Evolutionary conservation across 2,113 vertebrate species (phyloP).

Genomic region (Loxodonta africana): DNA sequence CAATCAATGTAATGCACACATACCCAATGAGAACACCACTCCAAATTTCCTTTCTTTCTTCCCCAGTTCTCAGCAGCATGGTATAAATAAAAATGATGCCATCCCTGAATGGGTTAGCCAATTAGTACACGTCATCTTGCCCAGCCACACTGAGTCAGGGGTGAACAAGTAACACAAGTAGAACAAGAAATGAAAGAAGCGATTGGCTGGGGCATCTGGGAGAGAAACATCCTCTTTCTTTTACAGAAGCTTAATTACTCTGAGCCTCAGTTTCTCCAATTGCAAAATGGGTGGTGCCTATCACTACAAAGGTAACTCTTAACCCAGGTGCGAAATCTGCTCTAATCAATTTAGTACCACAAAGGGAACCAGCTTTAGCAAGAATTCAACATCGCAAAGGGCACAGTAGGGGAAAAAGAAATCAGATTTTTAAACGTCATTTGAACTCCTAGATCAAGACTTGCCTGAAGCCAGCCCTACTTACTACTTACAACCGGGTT

Average conservation of each 20-base stretch:
- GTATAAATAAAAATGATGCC: background rate
- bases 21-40: background rate
- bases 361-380: background rate
- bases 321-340: background rate
- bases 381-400: background rate
- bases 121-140: background rate
- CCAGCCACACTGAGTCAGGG: background rate
- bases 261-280: background rate
- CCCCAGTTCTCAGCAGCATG: background rate
- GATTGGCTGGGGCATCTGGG: background rate
- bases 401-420: background rate
- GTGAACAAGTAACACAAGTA: background rate
- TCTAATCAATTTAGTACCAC: background rate
- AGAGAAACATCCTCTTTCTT: background rate
- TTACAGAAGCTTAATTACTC: background rate
- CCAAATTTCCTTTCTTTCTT: background rate
- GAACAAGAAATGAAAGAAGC: background rate
- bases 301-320: background rate
- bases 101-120: background rate
- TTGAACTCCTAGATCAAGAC: background rate
- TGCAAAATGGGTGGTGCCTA: background rate
- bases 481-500: background rate
- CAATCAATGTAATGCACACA: background rate
- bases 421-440: background rate
- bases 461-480: background rate